These are phyloP conservation scores for Scortum barcoo DNA, from an alignment of 2,113 vertebrate genomes.

Conservation along the genomic window DNA sequence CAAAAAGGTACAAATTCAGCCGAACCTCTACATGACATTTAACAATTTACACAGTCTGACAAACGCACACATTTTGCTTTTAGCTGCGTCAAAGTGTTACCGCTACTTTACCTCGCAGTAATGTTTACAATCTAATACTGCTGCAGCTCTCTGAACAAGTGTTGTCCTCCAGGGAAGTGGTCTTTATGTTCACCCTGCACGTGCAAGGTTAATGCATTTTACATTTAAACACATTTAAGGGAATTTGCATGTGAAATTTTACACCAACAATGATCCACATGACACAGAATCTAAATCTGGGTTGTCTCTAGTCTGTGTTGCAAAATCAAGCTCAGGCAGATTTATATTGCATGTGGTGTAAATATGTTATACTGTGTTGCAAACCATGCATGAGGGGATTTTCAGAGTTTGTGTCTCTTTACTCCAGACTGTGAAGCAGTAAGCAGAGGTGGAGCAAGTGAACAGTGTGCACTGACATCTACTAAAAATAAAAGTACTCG, in stretches of 20 bases:
- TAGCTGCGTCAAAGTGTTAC: not conserved
- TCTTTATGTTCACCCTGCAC: not conserved
- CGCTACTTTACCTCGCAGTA: rapidly evolving
- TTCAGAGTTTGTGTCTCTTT: not conserved
- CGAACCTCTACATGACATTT: no score
- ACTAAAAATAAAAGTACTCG: no score
- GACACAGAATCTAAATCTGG: not conserved
- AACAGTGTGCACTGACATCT: no score
- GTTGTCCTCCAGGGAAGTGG: not conserved
- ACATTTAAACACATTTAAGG: not conserved
- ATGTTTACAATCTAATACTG: no score
- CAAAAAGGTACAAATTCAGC: conserved; percentile 78
- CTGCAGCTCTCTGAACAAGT: not conserved
- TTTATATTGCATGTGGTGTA: not conserved
- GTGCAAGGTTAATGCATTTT: not conserved
- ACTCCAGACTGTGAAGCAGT: not conserved
- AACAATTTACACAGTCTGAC: no score
- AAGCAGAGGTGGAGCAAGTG: no score
- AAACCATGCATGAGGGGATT: not conserved
- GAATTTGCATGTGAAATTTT: not conserved
- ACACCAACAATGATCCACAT: not conserved
- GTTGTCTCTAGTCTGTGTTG: not conserved
- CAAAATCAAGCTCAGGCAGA: not conserved
- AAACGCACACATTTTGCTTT: not conserved
- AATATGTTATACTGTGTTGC: not conserved